Evolutionary conservation across 1,140 invertebrate genomes (phyloP).

Genomic region (Steinernema feltiae): DNA sequence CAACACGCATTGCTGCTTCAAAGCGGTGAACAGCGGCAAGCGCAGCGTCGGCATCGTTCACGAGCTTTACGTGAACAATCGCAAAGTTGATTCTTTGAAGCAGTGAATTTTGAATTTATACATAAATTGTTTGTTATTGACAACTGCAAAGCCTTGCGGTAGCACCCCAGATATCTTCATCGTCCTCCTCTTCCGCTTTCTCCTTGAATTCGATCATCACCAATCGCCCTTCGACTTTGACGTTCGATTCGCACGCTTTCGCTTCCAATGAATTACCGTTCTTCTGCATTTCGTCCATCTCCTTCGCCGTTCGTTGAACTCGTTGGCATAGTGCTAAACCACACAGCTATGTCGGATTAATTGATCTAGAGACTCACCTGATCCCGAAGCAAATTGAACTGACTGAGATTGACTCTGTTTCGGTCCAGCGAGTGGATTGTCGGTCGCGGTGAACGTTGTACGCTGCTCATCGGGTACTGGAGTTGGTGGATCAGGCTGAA

Average conservation of each 20-base stretch:
- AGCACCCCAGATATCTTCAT: slow-evolving; percentile 19
- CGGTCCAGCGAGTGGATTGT: too few species aligned
- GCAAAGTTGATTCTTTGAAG: neutral
- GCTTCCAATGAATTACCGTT: neutral
- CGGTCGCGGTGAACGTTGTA: neutral
- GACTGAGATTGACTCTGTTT: neutral
- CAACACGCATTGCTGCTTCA: slow-evolving; percentile 61
- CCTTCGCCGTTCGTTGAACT: slow-evolving; percentile 4
- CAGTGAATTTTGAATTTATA: slow-evolving; percentile 10
- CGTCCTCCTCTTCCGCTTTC: slow-evolving; percentile 11
- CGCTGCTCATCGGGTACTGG: neutral
- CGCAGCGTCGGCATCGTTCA: slow-evolving; percentile 60
- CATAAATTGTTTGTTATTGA: neutral
- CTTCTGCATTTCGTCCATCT: neutral
- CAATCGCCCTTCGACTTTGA: neutral
- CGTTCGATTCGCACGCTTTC: neutral
- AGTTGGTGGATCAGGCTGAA: neutral
- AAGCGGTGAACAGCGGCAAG: slow-evolving; percentile 64
- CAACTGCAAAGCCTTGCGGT: neutral
- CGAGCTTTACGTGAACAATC: slow-evolving; percentile 54
- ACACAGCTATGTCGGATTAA: neutral
- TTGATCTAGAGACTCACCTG: neutral
- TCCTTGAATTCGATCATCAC: slow-evolving; percentile 10
- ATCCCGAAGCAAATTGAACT: neutral
- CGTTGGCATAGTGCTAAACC: slow-evolving; percentile 11